These are phyloP conservation scores for Okapia johnstoni DNA, from an alignment of 2,113 vertebrate genomes.

Conservation along the genomic window DNA sequence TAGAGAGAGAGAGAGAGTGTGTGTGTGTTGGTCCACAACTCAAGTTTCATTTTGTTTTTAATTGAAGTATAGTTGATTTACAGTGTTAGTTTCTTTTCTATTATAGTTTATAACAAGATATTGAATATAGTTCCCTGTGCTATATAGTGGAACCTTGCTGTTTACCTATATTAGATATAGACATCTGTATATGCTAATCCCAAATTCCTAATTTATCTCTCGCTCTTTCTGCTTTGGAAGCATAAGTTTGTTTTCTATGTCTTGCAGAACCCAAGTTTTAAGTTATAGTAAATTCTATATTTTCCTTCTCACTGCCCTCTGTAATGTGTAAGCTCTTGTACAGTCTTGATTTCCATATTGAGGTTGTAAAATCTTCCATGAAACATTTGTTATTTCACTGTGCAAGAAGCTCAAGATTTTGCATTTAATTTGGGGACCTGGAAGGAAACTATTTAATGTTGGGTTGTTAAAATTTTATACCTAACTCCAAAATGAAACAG, in stretches of 20 bases:
- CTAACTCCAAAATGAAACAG: slow-evolving; percentile 22
- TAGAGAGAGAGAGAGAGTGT: not conserved
- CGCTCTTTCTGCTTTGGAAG: not conserved
- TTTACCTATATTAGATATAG: not conserved
- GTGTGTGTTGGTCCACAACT: not conserved
- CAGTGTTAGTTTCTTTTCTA: not conserved
- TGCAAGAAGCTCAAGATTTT: not conserved
- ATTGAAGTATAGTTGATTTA: not conserved
- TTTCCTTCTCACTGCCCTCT: not conserved
- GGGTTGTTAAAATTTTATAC: not conserved
- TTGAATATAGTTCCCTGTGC: not conserved
- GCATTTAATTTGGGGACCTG: not conserved
- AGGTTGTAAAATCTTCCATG: not conserved
- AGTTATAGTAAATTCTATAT: not conserved
- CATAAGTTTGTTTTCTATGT: not conserved
- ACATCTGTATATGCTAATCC: not conserved
- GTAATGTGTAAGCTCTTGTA: not conserved
- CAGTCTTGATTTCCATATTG: not conserved
- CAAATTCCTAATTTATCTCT: not conserved
- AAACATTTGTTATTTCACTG: slow-evolving; percentile 12
- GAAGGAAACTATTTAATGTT: slow-evolving; percentile 4
- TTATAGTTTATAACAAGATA: not conserved
- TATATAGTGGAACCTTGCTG: not conserved
- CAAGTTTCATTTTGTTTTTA: not conserved
- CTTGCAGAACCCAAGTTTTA: not conserved